Base-by-base conservation (phyloP, 2,797 vertebrate genomes). In the Corythornis leucogaster region DNA sequence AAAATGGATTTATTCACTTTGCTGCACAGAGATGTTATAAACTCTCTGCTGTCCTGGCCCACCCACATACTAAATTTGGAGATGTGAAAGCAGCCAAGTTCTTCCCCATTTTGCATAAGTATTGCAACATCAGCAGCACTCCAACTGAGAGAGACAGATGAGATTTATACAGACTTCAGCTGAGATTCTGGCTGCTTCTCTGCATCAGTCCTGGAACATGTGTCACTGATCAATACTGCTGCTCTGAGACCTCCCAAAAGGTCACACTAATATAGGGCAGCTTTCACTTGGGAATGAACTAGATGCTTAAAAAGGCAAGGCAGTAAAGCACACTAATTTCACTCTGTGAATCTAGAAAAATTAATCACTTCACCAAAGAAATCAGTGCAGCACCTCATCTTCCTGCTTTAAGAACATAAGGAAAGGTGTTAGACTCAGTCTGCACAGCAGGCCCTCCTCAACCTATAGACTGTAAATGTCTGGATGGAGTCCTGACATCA, bases 1-100 rank as follows among this genome's bases (percentile, higher is more conserved):
- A 82, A 90, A 95, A 96, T 35, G 57, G 77, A 89, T 90, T 96
- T 85, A 89, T 92, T 95, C 96, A 95, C 80, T 94, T 91, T 50
- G 66, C 53, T 75, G 38, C 45, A 82, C 2, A 61, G 68, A 40
- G 33, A 92, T 51, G 43, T 67, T 81, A 92, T 55, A 82, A 91
- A 89, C 30, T 90, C 54, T 63, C 92, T 67, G 54, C 35, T 86
- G 70, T 81, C 43, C 53, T 82, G 57, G 83, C 51, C 69, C 54
- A 94, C 81, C 70, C 85, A 93, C 64, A 64, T 43, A 64, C 46
- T 85, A 96, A 94, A 93, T 87, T 67, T 79, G 89, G 84, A 85
- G 73, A 83, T n/a, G 84, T 12, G 42, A 86, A 92, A 90, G 82
- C 89, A 81, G 89, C 68, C 82, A 93, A 95, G 64, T 89, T 96